These are phyloP conservation scores for Bufo gargarizans DNA, from an alignment of 2,113 vertebrate genomes.

Conservation along the genomic window DNA sequence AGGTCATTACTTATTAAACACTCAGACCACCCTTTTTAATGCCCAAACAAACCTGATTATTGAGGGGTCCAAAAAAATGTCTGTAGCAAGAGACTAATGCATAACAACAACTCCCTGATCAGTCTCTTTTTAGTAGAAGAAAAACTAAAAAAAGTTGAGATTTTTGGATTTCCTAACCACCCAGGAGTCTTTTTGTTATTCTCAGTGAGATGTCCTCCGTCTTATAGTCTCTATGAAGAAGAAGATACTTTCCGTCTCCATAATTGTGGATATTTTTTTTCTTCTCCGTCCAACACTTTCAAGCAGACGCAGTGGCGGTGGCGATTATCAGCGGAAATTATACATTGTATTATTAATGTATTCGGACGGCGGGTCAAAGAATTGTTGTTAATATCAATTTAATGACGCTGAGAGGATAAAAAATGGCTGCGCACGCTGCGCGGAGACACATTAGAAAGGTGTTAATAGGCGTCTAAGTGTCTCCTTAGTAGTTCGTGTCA, in stretches of 20 bases:
- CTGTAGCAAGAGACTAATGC: too few species aligned
- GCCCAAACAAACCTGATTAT: too few species aligned
- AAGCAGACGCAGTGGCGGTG: not conserved
- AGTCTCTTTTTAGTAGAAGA: too few species aligned
- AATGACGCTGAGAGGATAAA: conserved; percentile 75
- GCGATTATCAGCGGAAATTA: conserved; percentile 14
- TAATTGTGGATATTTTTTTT: not conserved
- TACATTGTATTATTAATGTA: conserved; percentile 37
- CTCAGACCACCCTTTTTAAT: too few species aligned
- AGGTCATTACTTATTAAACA: too few species aligned
- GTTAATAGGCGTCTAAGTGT: conserved; percentile 78
- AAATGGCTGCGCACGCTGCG: conserved; percentile 71
- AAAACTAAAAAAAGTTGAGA: too few species aligned
- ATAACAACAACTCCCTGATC: too few species aligned
- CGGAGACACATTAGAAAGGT: conserved; percentile 75
- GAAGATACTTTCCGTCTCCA: not conserved
- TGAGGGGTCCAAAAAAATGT: too few species aligned
- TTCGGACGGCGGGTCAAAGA: conserved; percentile 62
- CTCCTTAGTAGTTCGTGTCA: conserved; percentile 72
- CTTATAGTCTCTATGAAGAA: too few species aligned
- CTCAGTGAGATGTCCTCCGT: too few species aligned
- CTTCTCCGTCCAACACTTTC: not conserved
- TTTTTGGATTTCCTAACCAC: too few species aligned
- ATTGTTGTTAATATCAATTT: conserved; percentile 75
- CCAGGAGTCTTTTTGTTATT: too few species aligned